Evolutionary conservation across 2,888 invertebrate species (phyloP).

Genomic region (Diachrysia chrysitis): DNA sequence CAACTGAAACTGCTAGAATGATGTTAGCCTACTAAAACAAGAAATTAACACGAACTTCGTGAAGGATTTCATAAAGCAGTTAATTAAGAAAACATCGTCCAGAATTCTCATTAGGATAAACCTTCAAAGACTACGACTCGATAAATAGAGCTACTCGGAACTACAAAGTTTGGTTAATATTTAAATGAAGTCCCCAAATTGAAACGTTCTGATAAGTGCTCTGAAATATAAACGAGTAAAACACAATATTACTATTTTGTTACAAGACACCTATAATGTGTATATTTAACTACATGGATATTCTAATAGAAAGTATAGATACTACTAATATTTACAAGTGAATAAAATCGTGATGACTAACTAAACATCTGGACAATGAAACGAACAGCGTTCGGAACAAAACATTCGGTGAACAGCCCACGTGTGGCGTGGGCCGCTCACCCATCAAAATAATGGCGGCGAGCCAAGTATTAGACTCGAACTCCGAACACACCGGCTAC

Average conservation of each 20-base stretch:
- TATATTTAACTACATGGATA: slow-evolving; percentile 3
- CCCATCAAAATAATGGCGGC: slow-evolving; percentile 87
- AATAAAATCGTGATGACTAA: slow-evolving; percentile 64
- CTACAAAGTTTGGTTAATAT: slow-evolving; percentile 18
- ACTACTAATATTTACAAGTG: slow-evolving; percentile 38
- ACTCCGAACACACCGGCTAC: slow-evolving; percentile 70
- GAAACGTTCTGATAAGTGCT: slow-evolving; percentile 17
- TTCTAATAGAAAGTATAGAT: slow-evolving; percentile 26
- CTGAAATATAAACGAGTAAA: slow-evolving; percentile 9
- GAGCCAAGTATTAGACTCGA: slow-evolving; percentile 79
- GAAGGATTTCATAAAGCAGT: slow-evolving; percentile 64
- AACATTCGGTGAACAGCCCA: slow-evolving; percentile 79
- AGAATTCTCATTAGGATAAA: slow-evolving; percentile 60
- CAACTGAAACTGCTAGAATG: slow-evolving; percentile 72
- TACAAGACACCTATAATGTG: not conserved
- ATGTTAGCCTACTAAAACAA: slow-evolving; percentile 76
- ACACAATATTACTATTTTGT: not conserved
- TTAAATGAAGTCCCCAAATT: slow-evolving; percentile 16
- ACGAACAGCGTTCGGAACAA: slow-evolving; percentile 70
- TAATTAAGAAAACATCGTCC: slow-evolving; percentile 65
- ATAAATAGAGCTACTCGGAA: slow-evolving; percentile 12
- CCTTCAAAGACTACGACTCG: slow-evolving; percentile 36
- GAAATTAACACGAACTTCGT: slow-evolving; percentile 75
- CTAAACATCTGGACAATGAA: slow-evolving; percentile 67
- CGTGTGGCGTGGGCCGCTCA: slow-evolving; percentile 70